Percentiles rank a stretch among this genome's conserved stretches.
Conservation (phyloP, 2,888 invertebrate species). For the Conchocele bisecta region DNA sequence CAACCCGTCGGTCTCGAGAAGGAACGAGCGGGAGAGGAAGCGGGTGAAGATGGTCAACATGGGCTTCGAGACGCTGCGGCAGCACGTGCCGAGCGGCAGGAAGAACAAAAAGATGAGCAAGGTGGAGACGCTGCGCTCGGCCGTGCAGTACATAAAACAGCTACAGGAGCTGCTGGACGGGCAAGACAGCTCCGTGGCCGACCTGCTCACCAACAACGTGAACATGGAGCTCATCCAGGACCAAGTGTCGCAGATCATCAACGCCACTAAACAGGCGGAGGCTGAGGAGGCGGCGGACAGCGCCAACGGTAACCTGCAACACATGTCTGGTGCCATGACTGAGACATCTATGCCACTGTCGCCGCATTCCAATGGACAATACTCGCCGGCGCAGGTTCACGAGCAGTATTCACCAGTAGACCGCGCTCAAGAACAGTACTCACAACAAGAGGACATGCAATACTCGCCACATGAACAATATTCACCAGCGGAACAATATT, state of each 20-base stretch:
- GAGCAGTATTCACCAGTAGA: constrained; percentile 12
- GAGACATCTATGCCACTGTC: not conserved
- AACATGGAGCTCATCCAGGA: constrained; percentile 50
- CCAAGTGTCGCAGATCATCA: constrained; percentile 36
- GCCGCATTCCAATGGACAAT: not conserved
- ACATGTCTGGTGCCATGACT: not conserved
- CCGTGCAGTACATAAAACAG: constrained; percentile 79
- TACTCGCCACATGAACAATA: not conserved
- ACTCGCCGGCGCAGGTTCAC: constrained; percentile 8
- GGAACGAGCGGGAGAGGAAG: constrained; percentile 97
- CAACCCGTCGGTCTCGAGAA: constrained; percentile 91
- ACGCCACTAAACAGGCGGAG: constrained; percentile 15
- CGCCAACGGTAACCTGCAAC: not conserved
- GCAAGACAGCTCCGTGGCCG: constrained; percentile 19
- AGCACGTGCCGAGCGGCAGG: constrained; percentile 78
- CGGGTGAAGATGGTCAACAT: constrained; percentile 90
- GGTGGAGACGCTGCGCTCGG: constrained; percentile 80
- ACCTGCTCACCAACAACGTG: constrained; percentile 34
- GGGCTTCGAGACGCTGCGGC: constrained; percentile 79
- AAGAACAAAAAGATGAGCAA: constrained; percentile 81
- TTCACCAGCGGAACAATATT: too few relatives aligned
- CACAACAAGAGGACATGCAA: not conserved
- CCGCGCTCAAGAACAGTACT: constrained; percentile 14
- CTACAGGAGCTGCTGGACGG: constrained; percentile 66
- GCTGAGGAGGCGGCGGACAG: not conserved